Evolutionary conservation across 2,888 invertebrate genomes (phyloP), one percentile per base, ranked within the genome.

Genomic region (Tinea trinotella): DNA sequence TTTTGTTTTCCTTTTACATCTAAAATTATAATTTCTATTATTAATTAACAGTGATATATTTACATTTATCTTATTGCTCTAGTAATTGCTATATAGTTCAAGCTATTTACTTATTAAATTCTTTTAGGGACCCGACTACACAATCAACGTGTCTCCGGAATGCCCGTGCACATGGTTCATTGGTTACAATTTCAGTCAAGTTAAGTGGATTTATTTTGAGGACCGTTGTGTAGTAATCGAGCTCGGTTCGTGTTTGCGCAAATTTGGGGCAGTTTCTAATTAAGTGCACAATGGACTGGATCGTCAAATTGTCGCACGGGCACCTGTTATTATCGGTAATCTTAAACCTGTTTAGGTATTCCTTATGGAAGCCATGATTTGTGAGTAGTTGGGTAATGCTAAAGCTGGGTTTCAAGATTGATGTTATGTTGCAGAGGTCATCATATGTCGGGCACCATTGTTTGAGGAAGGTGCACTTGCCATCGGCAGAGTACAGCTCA

Each of bases 261-360:
- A 6, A 49, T 20, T 7, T 49, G 22, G 49, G 49, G n/a, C 49
- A 49, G 9, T 49, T 3, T n/a, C 5, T 2, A 13, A 50, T 24
- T 6, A 50, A 22, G 22, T 50, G 50, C 4, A 10, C 1, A 24
- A 50, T 5, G 2, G 12, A 24, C 5, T 50, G 24, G 2, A 24
- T 3, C 2, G 24, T 2, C 1, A n/a, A 2, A 3, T 4, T n/a
- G 15, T 50, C 50, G 12, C 50, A 50, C 3, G 50, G 50, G 50
- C 50, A 50, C 6, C 3, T 1, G 24, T 24, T 10, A 4, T 19
- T 24, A 13, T 22, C 22, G 9, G 24, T 24, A n/a, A 50, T 50
- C 24, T 50, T 50, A 10, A 50, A 50, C 12, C 50, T 50, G 12
- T 24, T 2, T 50, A 50, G n/a, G 13, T 50, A 24, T 24, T 50